A percentile compares a stretch with the other conserved stretches of the same genome.
Conservation (phyloP, 2,113 vertebrate genomes). For the Petaurus breviceps region DNA sequence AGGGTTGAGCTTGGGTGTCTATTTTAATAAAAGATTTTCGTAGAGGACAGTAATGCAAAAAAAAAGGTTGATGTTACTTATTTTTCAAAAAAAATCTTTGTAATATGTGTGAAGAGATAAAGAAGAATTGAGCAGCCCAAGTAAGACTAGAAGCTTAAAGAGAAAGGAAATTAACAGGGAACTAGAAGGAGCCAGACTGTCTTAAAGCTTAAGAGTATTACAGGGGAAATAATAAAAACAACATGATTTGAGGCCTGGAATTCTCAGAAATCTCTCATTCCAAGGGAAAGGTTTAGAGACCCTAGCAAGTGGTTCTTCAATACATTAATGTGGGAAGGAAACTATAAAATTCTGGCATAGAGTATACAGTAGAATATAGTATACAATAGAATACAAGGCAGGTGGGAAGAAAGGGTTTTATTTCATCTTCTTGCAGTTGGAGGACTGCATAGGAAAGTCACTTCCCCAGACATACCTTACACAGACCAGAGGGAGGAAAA, state of each 20-base stretch:
- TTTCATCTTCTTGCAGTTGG: not conserved
- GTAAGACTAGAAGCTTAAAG: not conserved
- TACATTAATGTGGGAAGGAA: not conserved
- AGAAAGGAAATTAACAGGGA: not conserved
- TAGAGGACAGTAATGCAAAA: not conserved
- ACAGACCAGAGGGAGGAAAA: not conserved
- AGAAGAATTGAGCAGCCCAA: not conserved
- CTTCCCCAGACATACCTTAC: not conserved
- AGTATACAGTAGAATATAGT: no score
- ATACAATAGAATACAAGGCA: not conserved
- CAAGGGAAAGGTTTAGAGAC: not conserved
- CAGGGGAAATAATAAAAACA: not conserved
- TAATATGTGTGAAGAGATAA: not conserved
- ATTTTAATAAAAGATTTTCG: not conserved
- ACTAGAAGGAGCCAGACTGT: not conserved
- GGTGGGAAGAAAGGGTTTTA: not conserved
- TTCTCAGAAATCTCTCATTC: slow-evolving; percentile 26
- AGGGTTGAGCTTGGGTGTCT: not conserved
- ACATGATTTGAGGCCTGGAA: not conserved
- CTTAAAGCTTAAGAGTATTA: not conserved
- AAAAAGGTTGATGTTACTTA: not conserved
- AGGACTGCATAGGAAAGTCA: not conserved
- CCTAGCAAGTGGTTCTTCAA: not conserved
- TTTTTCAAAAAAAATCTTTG: not conserved
- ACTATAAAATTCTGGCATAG: not conserved